Percentiles rank a stretch among this genome's conserved stretches.
These are phyloP conservation scores for Tachystola acroxantha DNA, from an alignment of 2,888 invertebrate genomes.

Conservation along the genomic window DNA sequence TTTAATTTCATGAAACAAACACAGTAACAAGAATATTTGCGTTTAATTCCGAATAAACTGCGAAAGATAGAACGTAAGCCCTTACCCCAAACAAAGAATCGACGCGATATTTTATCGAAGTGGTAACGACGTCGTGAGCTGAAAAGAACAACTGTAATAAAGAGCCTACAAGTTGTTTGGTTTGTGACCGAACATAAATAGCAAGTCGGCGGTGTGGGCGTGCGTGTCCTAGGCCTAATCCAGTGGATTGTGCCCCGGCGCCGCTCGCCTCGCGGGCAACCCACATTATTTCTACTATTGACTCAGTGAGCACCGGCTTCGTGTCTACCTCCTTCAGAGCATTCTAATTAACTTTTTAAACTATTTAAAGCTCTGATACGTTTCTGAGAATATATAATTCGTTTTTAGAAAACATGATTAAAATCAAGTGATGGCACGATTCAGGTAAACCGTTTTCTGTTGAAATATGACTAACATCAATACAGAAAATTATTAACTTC, in stretches of 20 bases:
- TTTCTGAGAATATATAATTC: too few species aligned
- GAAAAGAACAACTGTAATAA: slow-evolving; percentile 76
- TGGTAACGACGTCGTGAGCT: slow-evolving; percentile 62
- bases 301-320: slow-evolving; percentile 25
- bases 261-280: slow-evolving; percentile 32
- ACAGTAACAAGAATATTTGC: slow-evolving; percentile 20
- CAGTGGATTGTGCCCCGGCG: slow-evolving; percentile 54
- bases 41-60: slow-evolving; percentile 24
- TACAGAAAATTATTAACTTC: too few species aligned
- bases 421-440: too few species aligned
- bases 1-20: neutral
- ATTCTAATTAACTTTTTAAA: too few species aligned
- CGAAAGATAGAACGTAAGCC: slow-evolving; percentile 28
- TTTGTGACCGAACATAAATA: slow-evolving; percentile 68
- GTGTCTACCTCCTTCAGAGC: neutral
- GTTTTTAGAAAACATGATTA: too few species aligned
- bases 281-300: slow-evolving; percentile 55
- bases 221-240: slow-evolving; percentile 70
- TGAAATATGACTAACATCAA: too few species aligned
- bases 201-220: slow-evolving; percentile 44
- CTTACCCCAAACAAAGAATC: slow-evolving; percentile 47
- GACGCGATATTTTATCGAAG: slow-evolving; percentile 61
- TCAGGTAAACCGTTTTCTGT: too few species aligned
- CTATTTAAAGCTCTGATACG: too few species aligned
- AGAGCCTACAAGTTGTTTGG: slow-evolving; percentile 75